Conservation (phyloP, 2,113 vertebrate genomes). For the Etheostoma spectabile region DNA sequence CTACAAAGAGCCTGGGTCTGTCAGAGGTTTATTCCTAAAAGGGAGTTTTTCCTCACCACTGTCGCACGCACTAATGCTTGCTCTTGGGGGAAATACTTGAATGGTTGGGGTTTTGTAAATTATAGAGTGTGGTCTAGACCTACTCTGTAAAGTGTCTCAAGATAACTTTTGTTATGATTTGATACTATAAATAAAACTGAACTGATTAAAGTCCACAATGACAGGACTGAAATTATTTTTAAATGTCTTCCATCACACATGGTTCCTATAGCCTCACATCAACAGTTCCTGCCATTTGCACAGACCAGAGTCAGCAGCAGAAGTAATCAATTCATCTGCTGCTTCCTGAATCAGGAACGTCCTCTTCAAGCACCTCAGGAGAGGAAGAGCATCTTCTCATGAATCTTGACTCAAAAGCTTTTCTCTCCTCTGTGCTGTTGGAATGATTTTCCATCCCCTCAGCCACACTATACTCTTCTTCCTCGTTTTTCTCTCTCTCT, state of each 20-base stretch:
- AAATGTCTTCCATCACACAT: slow-evolving; percentile 20
- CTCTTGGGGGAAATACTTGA: too few species aligned
- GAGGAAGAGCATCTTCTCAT: slow-evolving; percentile 49
- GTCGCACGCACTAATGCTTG: too few species aligned
- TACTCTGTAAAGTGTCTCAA: too few species aligned
- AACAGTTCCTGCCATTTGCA: slow-evolving; percentile 27
- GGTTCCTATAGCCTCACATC: slow-evolving; percentile 21
- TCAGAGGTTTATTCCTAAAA: too few species aligned
- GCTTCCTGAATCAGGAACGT: slow-evolving; percentile 58
- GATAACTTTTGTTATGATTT: too few species aligned
- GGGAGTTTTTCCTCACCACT: too few species aligned
- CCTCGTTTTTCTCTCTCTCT: background rate
- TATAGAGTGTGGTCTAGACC: too few species aligned
- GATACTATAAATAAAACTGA: too few species aligned
- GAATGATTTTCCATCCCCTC: slow-evolving; percentile 39
- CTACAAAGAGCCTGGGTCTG: too few species aligned
- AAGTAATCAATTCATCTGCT: slow-evolving; percentile 55
- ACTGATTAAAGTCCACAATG: background rate
- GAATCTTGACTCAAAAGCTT: slow-evolving; percentile 46
- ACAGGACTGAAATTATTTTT: background rate
- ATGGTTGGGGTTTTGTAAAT: too few species aligned
- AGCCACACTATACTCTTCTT: slow-evolving; percentile 23
- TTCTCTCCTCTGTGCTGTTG: slow-evolving; percentile 29
- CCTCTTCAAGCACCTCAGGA: slow-evolving; percentile 47
- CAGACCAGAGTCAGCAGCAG: slow-evolving; percentile 3